These are phyloP conservation scores for Calyptomena viridis DNA, from an alignment of 2,113 vertebrate genomes.

Conservation along the genomic window DNA sequence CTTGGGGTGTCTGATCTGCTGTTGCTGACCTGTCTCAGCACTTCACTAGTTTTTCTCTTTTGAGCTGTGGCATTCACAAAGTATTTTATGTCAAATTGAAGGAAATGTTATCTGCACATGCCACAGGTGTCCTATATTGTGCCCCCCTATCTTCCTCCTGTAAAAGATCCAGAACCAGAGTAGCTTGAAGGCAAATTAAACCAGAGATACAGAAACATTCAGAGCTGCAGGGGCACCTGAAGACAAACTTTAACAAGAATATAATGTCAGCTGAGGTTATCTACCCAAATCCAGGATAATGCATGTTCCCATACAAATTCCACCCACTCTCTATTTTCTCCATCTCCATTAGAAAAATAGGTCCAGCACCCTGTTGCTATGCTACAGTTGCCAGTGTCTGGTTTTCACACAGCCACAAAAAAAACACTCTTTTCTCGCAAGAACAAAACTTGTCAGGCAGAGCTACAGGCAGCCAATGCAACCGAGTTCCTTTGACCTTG, in stretches of 20 bases:
- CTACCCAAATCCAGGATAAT: neutral
- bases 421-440: neutral
- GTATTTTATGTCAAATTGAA: neutral
- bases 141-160: neutral
- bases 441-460: neutral
- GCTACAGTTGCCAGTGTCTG: constrained; percentile 45
- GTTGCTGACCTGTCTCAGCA: neutral
- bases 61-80: neutral
- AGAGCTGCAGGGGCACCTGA: neutral
- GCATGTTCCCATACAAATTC: neutral
- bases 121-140: neutral
- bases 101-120: neutral
- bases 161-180: neutral
- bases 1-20: neutral
- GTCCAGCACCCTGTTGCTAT: constrained; percentile 61
- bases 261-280: neutral
- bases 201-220: neutral
- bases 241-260: neutral
- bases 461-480: neutral
- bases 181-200: neutral
- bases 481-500: accelerated
- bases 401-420: neutral
- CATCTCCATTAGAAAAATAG: neutral
- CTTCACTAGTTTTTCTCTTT: neutral
- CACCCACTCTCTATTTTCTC: constrained; percentile 20